Base-by-base conservation (phyloP, 2,113 vertebrate species). In the Leuciscus idus region DNA sequence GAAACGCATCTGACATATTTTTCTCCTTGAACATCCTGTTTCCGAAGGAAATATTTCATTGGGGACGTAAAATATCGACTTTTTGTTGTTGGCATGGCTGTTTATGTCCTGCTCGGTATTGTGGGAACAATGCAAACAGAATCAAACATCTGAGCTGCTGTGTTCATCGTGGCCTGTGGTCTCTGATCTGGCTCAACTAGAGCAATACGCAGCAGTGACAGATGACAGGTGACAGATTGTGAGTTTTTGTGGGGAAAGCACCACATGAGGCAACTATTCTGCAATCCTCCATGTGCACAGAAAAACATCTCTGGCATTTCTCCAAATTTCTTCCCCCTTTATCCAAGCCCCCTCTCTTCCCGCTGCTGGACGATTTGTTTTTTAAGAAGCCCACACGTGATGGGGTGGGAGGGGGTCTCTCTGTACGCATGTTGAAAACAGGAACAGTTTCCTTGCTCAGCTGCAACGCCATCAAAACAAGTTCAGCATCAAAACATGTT, bases 271-370 rank as follows among this genome's bases (percentile, higher is more conserved):
- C 83, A 85, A 87, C 33, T 52, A n/a, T 48, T 10, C 77, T 74
- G 88, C 86, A 89, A 89, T 87, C 82, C 13, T 11, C 81, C 81
- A 72, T 78, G 50, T 85, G 36, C 48, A 84, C 36, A 39, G 81
- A 84, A 81, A 87, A 87, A 89, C 85, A 87, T 43, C 76, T 77
- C 85, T 70, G 85, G 85, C 77, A 33, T 84, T 87, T 87, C 77
- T 86, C 81, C 86, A 64, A 87, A 77, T 8, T 3, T 8, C n/a
- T 6, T 48, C 36, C 19, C 11, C 23, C n/a, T 15, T 48, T 7
- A 26, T n/a, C n/a, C n/a, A 75, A 75, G 3, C 7, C 43, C 72
- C 12, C 43, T 26, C 13, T 43, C 73, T 75, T 46, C 72, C 28
- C 48, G 26, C 87, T 61, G 74, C 68, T 81, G 75, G 66, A 85